These are phyloP conservation scores for Chymomyza caudatula DNA, from an alignment of 2,888 invertebrate genomes.

Conservation along the genomic window DNA sequence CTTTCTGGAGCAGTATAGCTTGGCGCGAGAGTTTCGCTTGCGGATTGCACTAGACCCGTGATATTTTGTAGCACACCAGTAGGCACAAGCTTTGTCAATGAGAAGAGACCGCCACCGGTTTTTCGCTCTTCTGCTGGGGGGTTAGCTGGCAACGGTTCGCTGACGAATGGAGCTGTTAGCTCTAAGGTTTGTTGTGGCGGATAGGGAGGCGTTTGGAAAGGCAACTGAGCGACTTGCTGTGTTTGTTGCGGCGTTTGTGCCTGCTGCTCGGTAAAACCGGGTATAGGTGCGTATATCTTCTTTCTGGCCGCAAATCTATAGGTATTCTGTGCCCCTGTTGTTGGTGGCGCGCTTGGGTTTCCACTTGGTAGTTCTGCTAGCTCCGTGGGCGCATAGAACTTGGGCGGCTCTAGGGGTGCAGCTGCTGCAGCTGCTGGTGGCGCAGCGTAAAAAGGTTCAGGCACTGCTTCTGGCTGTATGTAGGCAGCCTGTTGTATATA, in stretches of 20 bases:
- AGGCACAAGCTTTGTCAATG: constrained; percentile 72
- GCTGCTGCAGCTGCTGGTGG: constrained; percentile 11
- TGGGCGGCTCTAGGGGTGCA: constrained; percentile 36
- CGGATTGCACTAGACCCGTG: constrained; percentile 74
- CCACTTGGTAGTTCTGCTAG: constrained; percentile 20
- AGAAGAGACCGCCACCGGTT: constrained; percentile 67
- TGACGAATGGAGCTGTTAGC: constrained; percentile 17
- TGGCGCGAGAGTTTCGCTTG: constrained; percentile 41
- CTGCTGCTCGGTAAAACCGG: constrained; percentile 80
- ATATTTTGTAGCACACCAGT: constrained; percentile 75
- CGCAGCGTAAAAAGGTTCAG: neutral
- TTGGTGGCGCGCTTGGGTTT: constrained; percentile 29
- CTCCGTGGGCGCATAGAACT: constrained; percentile 46
- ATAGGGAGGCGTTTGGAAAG: constrained; percentile 54
- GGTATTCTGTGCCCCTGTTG: constrained; percentile 75
- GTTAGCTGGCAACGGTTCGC: constrained; percentile 10
- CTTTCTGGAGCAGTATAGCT: constrained; percentile 7
- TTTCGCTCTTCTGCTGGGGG: constrained; percentile 49
- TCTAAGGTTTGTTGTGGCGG: constrained; percentile 31
- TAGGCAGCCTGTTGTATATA: constrained; percentile 56
- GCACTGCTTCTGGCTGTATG: constrained; percentile 5
- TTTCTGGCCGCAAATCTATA: constrained; percentile 85
- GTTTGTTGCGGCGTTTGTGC: constrained; percentile 6
- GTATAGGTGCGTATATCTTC: constrained; percentile 87
- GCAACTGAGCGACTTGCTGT: constrained; percentile 10